Conservation (phyloP, 2,797 vertebrate genomes). For the Nannoperca australis region DNA sequence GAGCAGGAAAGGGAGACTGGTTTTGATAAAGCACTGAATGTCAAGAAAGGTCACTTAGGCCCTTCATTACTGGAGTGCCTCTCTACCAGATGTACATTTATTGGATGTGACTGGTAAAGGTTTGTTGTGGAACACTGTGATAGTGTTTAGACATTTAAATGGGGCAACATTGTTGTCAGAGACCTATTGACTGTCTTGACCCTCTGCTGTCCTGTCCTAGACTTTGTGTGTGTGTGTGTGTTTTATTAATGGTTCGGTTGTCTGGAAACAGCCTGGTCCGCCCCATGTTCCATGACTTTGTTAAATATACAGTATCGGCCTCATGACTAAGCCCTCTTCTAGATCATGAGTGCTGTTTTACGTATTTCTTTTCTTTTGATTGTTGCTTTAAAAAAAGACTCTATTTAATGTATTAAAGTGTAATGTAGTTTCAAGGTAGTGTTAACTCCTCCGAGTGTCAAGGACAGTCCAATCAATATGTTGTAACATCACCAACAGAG, state of each 20-base stretch:
- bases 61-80: constrained; percentile 40
- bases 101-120: constrained; percentile 28
- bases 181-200: constrained; percentile 14
- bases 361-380: background rate
- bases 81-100: constrained; percentile 32
- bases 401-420: constrained; percentile 4
- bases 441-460: constrained; percentile 21
- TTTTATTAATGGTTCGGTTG: constrained; percentile 16
- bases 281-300: background rate
- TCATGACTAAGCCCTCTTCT: background rate
- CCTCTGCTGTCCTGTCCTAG: constrained; percentile 8
- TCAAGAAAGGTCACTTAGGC: constrained; percentile 59
- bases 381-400: background rate
- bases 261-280: background rate
- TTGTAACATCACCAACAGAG: background rate
- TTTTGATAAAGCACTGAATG: constrained; percentile 45
- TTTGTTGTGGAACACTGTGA: constrained; percentile 12
- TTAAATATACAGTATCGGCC: background rate
- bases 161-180: background rate
- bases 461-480: constrained; percentile 28
- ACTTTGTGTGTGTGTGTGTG: background rate
- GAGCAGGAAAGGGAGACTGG: constrained; percentile 37
- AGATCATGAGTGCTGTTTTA: background rate
- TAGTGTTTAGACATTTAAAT: constrained; percentile 21
- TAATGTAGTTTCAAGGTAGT: background rate